These are phyloP conservation scores for Chelon labrosus DNA, from an alignment of 2,797 vertebrate genomes.

Conservation along the genomic window DNA sequence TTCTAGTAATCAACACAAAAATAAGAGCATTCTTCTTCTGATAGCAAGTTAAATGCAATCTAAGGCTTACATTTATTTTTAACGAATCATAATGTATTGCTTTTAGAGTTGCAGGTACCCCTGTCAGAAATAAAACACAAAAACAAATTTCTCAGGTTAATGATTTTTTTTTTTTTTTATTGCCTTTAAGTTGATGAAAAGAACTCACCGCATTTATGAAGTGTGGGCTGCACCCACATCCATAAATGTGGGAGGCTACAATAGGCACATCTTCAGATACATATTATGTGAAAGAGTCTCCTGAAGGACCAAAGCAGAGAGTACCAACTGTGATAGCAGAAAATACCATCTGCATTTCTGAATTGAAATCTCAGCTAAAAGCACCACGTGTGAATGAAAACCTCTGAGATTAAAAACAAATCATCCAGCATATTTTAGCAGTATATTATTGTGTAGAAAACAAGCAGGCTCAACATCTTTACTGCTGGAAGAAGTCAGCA, in stretches of 20 bases:
- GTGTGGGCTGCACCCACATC: background rate
- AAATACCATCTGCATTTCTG: background rate
- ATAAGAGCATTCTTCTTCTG: too few relatives aligned
- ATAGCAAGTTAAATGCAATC: too few relatives aligned
- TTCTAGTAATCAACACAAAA: too few relatives aligned
- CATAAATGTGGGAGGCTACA: slow-evolving; percentile 16
- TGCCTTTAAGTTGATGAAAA: slow-evolving; percentile 36
- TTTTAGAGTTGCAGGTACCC: too few relatives aligned
- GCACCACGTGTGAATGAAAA: slow-evolving; percentile 8
- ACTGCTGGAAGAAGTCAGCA: slow-evolving; percentile 17
- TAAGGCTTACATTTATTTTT: too few relatives aligned
- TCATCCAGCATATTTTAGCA: too few relatives aligned
- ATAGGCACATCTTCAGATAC: slow-evolving; percentile 50
- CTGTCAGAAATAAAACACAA: background rate
- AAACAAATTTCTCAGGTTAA: background rate
- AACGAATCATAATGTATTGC: too few relatives aligned
- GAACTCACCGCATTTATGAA: slow-evolving; percentile 32
- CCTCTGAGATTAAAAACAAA: background rate
- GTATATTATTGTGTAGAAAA: background rate
- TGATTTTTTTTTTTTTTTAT: slow-evolving; percentile 53
- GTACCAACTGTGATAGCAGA: slow-evolving; percentile 7
- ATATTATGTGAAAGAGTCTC: background rate
- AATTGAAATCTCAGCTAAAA: slow-evolving; percentile 14
- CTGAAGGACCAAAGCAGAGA: slow-evolving; percentile 12
- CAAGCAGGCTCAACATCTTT: background rate